Evolutionary conservation across 2,797 vertebrate genomes (phyloP).

Genomic region (Okamejei kenojei): DNA sequence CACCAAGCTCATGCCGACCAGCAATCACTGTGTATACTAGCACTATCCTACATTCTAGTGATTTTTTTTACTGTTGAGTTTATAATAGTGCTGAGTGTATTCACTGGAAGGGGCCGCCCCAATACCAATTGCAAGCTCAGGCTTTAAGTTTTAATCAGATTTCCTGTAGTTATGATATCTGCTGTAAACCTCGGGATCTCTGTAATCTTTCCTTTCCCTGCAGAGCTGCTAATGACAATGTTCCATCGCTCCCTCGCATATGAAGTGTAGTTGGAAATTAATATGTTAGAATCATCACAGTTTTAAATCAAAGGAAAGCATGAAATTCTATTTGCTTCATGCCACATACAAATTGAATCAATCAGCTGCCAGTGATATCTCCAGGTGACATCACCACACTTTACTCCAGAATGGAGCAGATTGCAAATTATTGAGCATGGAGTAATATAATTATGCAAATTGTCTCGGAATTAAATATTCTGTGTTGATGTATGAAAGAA

Average conservation of each 20-base stretch:
- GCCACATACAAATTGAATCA: neutral
- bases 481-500: conserved; percentile 41
- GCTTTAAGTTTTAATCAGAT: neutral
- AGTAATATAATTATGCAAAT: conserved; percentile 58
- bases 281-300: neutral
- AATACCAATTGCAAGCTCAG: neutral
- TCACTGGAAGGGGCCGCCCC: neutral
- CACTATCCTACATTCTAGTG: no score
- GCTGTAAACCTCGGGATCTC: neutral
- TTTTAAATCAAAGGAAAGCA: neutral
- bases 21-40: no score
- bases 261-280: neutral
- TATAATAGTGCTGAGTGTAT: no score
- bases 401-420: neutral
- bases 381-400: neutral
- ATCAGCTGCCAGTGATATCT: neutral
- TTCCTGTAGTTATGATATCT: neutral
- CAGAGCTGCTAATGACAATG: neutral
- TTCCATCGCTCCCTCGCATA: neutral
- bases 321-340: conserved; percentile 10
- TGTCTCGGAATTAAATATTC: conserved; percentile 45
- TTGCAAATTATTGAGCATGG: conserved; percentile 51
- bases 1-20: no score
- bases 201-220: neutral
- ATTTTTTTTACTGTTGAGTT: no score